Conservation (phyloP, 1,140 invertebrate species). For the Drosophila orena region DNA sequence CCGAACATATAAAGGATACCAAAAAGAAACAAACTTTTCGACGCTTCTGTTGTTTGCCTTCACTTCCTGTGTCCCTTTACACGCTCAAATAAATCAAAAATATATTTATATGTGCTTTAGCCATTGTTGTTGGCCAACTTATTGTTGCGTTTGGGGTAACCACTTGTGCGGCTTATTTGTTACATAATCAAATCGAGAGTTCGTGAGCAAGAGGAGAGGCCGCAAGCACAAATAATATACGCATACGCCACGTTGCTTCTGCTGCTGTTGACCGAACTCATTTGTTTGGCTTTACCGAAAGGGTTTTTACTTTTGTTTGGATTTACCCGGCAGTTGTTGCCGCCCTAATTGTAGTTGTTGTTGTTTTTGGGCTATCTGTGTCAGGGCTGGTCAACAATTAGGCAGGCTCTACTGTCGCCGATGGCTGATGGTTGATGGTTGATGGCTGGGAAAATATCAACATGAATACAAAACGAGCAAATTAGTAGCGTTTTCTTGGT, state of each 20-base stretch:
- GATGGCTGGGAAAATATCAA: conserved; percentile 40
- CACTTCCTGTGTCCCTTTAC: conserved; percentile 65
- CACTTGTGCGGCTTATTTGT: conserved; percentile 79
- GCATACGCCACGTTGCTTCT: conserved; percentile 65
- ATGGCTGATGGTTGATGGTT: conserved; percentile 21
- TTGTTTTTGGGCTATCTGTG: conserved; percentile 50
- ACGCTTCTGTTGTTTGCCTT: conserved; percentile 68
- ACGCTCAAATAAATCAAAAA: conserved; percentile 82
- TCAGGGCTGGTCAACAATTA: conserved; percentile 80
- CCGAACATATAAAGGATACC: conserved; percentile 7
- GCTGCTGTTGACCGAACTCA: conserved; percentile 51
- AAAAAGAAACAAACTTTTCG: conserved; percentile 58
- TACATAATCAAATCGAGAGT: conserved; percentile 77
- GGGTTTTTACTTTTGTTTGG: conserved; percentile 44
- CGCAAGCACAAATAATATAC: conserved; percentile 71
- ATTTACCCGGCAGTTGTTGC: conserved; percentile 44
- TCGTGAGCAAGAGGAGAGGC: conserved; percentile 7
- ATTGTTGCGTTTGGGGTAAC: conserved; percentile 39
- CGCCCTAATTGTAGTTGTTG: conserved; percentile 25
- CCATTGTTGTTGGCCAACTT: conserved; percentile 25
- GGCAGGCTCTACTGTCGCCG: conserved; percentile 31
- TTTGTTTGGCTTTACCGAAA: conserved; percentile 57
- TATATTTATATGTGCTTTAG: conserved; percentile 55
- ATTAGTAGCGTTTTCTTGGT: conserved; percentile 73
- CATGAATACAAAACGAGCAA: conserved; percentile 67